A percentile compares a stretch with the other conserved stretches of the same genome.
These are phyloP conservation scores for Tiliqua scincoides DNA, from an alignment of 2,113 vertebrate genomes.

Conservation along the genomic window DNA sequence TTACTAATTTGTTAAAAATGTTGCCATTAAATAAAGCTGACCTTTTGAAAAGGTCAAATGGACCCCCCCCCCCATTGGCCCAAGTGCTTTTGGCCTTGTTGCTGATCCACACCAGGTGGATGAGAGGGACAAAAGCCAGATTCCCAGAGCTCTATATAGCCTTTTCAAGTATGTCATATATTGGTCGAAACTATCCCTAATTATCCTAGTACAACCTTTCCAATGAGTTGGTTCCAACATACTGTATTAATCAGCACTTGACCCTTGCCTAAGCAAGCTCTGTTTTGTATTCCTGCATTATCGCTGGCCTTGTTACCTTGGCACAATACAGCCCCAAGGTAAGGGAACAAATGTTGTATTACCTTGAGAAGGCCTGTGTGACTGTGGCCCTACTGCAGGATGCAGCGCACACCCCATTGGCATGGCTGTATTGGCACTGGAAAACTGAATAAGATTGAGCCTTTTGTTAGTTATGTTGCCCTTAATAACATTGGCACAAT, in stretches of 20 bases:
- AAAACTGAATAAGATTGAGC: too few relatives aligned
- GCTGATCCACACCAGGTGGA: not conserved
- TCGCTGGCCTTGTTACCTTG: not conserved
- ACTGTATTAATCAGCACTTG: not conserved
- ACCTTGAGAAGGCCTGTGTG: too few relatives aligned
- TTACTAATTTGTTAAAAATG: not conserved
- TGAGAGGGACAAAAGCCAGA: not conserved
- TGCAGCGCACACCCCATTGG: too few relatives aligned
- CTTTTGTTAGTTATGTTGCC: not conserved
- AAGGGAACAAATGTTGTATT: too few relatives aligned
- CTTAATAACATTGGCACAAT: not conserved
- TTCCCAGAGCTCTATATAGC: not conserved
- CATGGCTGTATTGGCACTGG: too few relatives aligned
- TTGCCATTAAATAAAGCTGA: not conserved
- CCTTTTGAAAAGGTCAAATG: not conserved
- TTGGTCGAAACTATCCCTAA: not conserved
- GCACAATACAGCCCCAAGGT: too few relatives aligned
- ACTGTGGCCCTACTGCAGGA: too few relatives aligned
- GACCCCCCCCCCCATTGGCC: not conserved
- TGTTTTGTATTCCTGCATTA: not conserved
- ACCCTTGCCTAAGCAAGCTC: not conserved
- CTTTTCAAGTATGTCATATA: not conserved
- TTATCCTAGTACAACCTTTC: not conserved
- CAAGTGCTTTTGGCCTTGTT: not conserved
- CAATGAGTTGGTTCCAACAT: not conserved